Evolutionary conservation across 2,888 invertebrate species (phyloP).

Genomic region (Leucozona laternaria): DNA sequence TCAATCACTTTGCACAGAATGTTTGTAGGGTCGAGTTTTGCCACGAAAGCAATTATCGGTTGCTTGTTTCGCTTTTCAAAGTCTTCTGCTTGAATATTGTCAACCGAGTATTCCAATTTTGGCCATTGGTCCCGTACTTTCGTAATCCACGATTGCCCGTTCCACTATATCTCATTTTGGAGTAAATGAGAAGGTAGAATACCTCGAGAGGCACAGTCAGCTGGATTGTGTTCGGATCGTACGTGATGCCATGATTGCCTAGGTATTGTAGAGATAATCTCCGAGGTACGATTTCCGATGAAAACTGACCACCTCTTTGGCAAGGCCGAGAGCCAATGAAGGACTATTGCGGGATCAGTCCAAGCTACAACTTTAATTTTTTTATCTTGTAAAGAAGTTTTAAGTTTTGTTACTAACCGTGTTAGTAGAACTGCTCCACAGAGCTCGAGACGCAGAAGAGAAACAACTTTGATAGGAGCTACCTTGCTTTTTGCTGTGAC

Average conservation of each 20-base stretch:
- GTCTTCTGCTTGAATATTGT: conserved; percentile 5
- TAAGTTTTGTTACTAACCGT: conserved; percentile 20
- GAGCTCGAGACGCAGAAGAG: neutral
- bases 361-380: conserved; percentile 23
- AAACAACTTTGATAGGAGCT: too few relatives aligned
- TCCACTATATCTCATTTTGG: conserved; percentile 9
- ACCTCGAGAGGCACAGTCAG: conserved; percentile 55
- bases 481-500: too few relatives aligned
- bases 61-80: conserved; percentile 10
- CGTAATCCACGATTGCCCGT: conserved; percentile 4
- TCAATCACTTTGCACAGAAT: conserved; percentile 3
- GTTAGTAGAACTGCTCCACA: conserved; percentile 30
- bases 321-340: conserved; percentile 19
- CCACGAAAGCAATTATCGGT: neutral
- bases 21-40: conserved; percentile 9
- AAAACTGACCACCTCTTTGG: conserved; percentile 25
- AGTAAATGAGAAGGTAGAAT: conserved; percentile 14
- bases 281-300: conserved; percentile 33
- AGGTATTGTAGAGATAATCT: conserved; percentile 50
- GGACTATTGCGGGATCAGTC: conserved; percentile 33
- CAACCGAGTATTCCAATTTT: conserved; percentile 20
- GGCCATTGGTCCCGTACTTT: conserved; percentile 6
- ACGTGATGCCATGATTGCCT: conserved; percentile 18
- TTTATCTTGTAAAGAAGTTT: conserved; percentile 20
- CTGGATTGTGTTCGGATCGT: conserved; percentile 35